Conservation (phyloP, 2,797 vertebrate species). For the Sebastes variabilis region DNA sequence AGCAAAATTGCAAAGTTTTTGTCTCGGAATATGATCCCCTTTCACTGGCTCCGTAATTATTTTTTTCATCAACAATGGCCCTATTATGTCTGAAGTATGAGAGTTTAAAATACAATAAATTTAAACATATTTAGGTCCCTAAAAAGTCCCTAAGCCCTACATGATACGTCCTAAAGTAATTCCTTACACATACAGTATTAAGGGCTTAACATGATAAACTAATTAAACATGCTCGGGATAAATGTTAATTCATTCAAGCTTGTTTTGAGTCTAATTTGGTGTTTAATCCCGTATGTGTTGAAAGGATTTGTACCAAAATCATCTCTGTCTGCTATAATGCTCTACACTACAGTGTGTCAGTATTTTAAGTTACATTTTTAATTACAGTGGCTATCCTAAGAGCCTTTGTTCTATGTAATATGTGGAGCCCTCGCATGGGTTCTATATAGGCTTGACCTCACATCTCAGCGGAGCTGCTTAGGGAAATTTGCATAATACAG, state of each 20-base stretch:
- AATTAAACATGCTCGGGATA: conserved; percentile 9
- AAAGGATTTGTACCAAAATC: conserved; percentile 9
- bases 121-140: neutral
- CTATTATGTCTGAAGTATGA: neutral
- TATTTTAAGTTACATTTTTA: neutral
- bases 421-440: neutral
- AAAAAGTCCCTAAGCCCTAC: neutral
- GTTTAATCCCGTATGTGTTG: conserved; percentile 19
- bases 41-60: too few species aligned
- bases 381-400: neutral
- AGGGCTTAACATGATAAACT: conserved; percentile 20
- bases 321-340: neutral
- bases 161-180: neutral
- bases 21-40: too few species aligned
- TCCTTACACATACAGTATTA: neutral
- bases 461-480: conserved; percentile 8
- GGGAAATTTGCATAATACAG: conserved; percentile 24
- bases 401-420: conserved; percentile 4
- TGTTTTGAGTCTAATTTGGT: conserved; percentile 24
- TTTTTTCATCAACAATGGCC: too few species aligned
- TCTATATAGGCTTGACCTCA: conserved; percentile 7
- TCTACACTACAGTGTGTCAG: neutral
- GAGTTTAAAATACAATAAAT: neutral
- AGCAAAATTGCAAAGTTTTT: too few species aligned
- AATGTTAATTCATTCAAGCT: conserved; percentile 8